Evolutionary conservation across 1,140 invertebrate genomes (phyloP).

Genomic region (Lutraria rhynchaena): DNA sequence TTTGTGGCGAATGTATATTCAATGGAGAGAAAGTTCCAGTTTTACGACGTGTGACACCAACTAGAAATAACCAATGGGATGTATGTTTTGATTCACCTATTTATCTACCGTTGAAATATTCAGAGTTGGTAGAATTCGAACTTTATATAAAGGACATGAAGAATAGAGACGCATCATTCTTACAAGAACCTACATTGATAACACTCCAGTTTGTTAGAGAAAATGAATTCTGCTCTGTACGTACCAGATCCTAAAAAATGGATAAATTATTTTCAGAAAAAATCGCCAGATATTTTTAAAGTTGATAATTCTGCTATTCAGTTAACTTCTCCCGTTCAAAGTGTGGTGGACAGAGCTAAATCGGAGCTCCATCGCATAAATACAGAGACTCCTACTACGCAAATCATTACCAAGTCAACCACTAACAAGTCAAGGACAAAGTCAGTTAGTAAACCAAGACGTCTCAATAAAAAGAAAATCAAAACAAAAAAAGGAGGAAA

Average conservation of each 20-base stretch:
- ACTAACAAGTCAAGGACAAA: background rate
- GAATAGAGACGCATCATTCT: background rate
- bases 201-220: constrained; percentile 7
- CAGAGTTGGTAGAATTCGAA: background rate
- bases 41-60: background rate
- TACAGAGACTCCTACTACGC: constrained; percentile 13
- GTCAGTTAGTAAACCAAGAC: too few species aligned
- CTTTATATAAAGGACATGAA: background rate
- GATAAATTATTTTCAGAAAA: background rate
- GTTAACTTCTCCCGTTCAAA: constrained; percentile 2
- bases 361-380: constrained; percentile 2
- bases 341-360: constrained; percentile 10
- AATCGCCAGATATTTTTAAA: background rate
- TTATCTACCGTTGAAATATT: background rate
- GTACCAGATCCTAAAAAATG: too few species aligned
- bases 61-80: background rate
- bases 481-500: background rate
- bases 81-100: background rate
- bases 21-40: background rate
- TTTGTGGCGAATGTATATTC: background rate
- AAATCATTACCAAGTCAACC: background rate
- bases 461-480: background rate
- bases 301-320: background rate
- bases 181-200: constrained; percentile 4
- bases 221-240: constrained; percentile 14